Percentiles rank a stretch among this genome's conserved stretches.
These are phyloP conservation scores for Cephalopholis sonnerati DNA, from an alignment of 2,113 vertebrate genomes.

Conservation along the genomic window DNA sequence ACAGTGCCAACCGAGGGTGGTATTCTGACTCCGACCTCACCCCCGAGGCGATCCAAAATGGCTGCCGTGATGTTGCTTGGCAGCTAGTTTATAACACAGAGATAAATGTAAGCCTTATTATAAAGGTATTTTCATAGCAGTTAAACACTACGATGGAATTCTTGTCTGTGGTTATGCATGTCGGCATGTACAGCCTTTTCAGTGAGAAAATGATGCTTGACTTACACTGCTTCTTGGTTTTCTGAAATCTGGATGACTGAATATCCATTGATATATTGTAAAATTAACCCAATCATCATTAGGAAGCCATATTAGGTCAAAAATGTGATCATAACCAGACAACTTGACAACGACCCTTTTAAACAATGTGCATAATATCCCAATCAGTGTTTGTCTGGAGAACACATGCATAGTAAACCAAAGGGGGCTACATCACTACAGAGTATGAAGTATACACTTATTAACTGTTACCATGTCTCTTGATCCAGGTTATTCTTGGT, in stretches of 20 bases:
- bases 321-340: not conserved
- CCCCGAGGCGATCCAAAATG: constrained; percentile 39
- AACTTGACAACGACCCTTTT: not conserved
- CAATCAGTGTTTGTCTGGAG: not conserved
- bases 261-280: not conserved
- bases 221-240: not conserved
- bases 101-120: constrained; percentile 82
- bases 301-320: not conserved
- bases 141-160: not conserved
- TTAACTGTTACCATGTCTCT: constrained; percentile 9
- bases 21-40: constrained; percentile 82
- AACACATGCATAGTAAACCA: not conserved
- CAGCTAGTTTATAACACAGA: constrained; percentile 86
- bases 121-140: not conserved
- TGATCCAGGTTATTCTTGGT: constrained; percentile 86
- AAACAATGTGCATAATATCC: not conserved
- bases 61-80: constrained; percentile 84
- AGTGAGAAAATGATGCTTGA: not conserved
- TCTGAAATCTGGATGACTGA: not conserved
- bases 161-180: not conserved
- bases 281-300: not conserved
- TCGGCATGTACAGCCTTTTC: not conserved
- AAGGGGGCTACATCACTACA: not conserved
- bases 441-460: not conserved
- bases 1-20: constrained; percentile 82